Evolutionary conservation across 2,113 vertebrate genomes (phyloP).

Genomic region (Laticauda colubrina): DNA sequence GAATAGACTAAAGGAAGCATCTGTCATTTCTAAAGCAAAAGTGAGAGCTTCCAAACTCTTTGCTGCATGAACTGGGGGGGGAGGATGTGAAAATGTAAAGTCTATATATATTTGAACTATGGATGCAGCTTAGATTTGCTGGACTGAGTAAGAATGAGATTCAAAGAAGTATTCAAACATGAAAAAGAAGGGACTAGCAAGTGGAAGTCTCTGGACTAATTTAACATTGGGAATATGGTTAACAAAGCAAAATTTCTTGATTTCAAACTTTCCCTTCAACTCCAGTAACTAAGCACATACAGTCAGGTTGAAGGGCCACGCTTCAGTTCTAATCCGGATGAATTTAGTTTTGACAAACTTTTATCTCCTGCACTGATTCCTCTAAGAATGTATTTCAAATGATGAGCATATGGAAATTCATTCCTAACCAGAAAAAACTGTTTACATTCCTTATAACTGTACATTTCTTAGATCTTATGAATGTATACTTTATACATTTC

Average conservation of each 20-base stretch:
- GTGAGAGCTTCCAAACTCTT: not conserved
- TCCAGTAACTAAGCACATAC: not conserved
- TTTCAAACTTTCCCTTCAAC: not conserved
- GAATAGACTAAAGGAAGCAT: not conserved
- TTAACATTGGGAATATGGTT: not conserved
- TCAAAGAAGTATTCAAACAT: not conserved
- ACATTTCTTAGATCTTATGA: not conserved
- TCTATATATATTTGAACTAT: not conserved
- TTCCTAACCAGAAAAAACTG: not conserved
- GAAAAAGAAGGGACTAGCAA: not conserved
- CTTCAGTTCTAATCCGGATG: not conserved
- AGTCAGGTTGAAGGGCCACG: not conserved
- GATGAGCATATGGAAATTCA: not conserved
- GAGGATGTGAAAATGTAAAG: not conserved
- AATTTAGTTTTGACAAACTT: not conserved
- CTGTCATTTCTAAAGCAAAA: not conserved
- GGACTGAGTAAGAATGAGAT: not conserved
- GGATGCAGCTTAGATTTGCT: not conserved
- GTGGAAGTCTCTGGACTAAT: not conserved
- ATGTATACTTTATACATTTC: not conserved
- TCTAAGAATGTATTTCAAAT: not conserved
- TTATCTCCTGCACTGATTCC: not conserved
- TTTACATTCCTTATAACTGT: not conserved
- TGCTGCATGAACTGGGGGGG: no score
- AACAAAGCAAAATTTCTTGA: not conserved